A percentile compares a stretch with the other conserved stretches of the same genome.
Evolutionary conservation across 35 echinoderm and acorn worm genomes (phyloP).

Genomic region (Lytechinus variegatus): DNA sequence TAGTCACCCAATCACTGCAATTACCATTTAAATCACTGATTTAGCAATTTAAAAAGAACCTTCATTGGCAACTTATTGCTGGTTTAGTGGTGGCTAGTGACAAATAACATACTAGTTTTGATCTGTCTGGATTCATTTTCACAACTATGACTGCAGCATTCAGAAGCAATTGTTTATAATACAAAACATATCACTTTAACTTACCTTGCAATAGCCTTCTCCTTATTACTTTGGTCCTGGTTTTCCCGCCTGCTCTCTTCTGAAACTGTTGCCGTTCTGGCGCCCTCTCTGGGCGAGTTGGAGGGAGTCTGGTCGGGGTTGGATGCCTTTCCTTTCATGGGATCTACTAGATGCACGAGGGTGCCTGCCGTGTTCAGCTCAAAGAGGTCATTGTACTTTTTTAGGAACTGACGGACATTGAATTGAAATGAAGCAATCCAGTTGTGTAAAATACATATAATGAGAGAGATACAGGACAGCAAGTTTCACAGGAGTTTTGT

Average conservation of each 20-base stretch:
- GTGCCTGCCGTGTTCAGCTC: conserved; percentile 44
- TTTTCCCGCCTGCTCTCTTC: not conserved
- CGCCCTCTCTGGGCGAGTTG: not conserved
- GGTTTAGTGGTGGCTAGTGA: no score
- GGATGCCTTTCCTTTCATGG: conserved; percentile 32
- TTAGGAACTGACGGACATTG: conserved; percentile 78
- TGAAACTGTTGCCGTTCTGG: not conserved
- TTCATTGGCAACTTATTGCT: no score
- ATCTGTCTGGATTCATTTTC: no score
- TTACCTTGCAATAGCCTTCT: conserved; percentile 2
- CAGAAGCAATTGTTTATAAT: no score
- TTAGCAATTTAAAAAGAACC: no score
- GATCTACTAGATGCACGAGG: conserved; percentile 65
- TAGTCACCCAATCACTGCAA: no score
- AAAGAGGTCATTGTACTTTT: conserved; percentile 77
- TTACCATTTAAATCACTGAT: no score
- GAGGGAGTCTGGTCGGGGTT: not conserved
- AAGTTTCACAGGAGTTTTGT: no score
- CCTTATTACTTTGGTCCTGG: conserved; percentile 35
- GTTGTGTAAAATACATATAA: not conserved
- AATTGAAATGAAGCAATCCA: not conserved
- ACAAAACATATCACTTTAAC: no score
- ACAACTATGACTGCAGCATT: no score
- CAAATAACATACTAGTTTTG: no score
- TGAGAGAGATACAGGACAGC: no score